Conservation (phyloP, 1,140 invertebrate species). For the Manduca sexta region DNA sequence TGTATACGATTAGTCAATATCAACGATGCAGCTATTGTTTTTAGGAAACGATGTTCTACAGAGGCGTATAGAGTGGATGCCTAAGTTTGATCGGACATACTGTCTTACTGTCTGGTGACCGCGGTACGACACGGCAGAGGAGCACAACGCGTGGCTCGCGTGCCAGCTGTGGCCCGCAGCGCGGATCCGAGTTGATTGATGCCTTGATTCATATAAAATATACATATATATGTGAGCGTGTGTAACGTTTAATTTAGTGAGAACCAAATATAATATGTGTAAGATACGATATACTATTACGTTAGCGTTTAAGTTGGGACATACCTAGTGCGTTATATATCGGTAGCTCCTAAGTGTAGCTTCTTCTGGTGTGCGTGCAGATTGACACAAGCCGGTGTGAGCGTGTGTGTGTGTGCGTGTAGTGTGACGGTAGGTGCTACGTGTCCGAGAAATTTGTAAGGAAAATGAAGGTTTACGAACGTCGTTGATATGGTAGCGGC, state of each 20-base stretch:
- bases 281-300: slow-evolving; percentile 24
- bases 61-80: too few species aligned
- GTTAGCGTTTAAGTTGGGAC: slow-evolving; percentile 21
- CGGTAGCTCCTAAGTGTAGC: slow-evolving; percentile 14
- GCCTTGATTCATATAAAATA: slow-evolving; percentile 2
- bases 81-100: too few species aligned
- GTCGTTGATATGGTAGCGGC: too few species aligned
- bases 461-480: too few species aligned
- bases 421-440: slow-evolving; percentile 9
- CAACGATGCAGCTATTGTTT: too few species aligned
- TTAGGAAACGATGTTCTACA: too few species aligned
- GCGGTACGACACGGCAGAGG: not conserved
- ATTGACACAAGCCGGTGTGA: not conserved
- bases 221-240: slow-evolving; percentile 14
- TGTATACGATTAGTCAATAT: too few species aligned
- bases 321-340: slow-evolving; percentile 10
- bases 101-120: too few species aligned
- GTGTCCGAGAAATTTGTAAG: not conserved
- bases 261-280: slow-evolving; percentile 60
- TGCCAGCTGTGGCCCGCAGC: not conserved
- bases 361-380: not conserved
- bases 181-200: not conserved
- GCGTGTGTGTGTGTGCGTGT: slow-evolving; percentile 18
- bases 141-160: not conserved
- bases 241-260: slow-evolving; percentile 41